These are phyloP conservation scores for Atopsyche davidsoni DNA, from an alignment of 1,140 invertebrate species.

Conservation along the genomic window DNA sequence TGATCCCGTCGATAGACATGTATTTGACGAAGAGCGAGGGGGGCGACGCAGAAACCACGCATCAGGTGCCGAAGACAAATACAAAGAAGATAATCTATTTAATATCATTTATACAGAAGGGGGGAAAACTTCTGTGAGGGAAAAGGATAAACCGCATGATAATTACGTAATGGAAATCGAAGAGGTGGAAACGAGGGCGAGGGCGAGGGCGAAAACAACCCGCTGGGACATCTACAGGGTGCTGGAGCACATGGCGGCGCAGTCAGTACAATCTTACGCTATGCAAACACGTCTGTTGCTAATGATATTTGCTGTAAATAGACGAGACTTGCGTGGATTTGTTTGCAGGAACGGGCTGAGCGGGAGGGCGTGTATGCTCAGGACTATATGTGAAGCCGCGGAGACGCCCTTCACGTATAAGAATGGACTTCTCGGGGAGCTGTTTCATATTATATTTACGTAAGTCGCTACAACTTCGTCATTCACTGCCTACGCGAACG, in stretches of 20 bases:
- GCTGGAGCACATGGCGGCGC: constrained; percentile 49
- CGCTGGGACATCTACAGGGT: constrained; percentile 60
- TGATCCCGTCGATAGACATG: background rate
- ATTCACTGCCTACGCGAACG: no score
- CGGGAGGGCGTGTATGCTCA: constrained; percentile 63
- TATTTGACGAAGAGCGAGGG: constrained; percentile 25
- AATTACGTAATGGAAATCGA: constrained; percentile 38
- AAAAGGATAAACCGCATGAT: constrained; percentile 29
- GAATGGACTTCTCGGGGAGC: constrained; percentile 61
- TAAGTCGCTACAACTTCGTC: no score
- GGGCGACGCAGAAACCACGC: background rate
- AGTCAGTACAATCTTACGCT: constrained; percentile 33
- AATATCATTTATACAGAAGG: constrained; percentile 37
- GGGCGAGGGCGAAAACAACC: constrained; percentile 42
- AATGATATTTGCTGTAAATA: no score
- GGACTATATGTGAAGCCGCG: constrained; percentile 68
- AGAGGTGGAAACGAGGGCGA: constrained; percentile 35
- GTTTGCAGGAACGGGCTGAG: constrained; percentile 51
- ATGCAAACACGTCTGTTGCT: no score
- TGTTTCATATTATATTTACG: constrained; percentile 65
- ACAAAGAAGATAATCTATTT: no score
- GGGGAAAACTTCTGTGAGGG: constrained; percentile 30
- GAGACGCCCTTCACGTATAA: constrained; percentile 58
- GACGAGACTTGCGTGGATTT: constrained; percentile 20
- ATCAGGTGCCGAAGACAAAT: no score